phyloP scores from a whole-genome alignment of 1,140 invertebrate genomes.

The Maconellicoccus hirsutus region DNA sequence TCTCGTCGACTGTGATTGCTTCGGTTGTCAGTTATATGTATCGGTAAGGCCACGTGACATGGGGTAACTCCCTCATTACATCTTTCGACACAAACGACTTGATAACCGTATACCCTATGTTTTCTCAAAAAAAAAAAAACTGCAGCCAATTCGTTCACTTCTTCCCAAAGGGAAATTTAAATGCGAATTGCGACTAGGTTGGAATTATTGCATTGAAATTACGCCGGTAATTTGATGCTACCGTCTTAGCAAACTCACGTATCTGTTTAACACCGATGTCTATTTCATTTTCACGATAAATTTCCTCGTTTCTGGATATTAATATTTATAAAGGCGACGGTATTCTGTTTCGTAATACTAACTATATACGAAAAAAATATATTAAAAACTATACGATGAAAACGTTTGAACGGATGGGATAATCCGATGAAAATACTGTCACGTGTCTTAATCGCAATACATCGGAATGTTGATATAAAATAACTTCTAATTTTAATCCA shows the following conservation, averaged over 20 bases:
- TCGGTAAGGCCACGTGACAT: conserved; percentile 21
- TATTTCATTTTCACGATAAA: not conserved
- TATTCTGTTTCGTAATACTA: too few species aligned
- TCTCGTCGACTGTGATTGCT: conserved; percentile 9
- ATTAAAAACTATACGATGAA: too few species aligned
- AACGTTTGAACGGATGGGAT: too few species aligned
- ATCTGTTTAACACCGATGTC: not conserved
- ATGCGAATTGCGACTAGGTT: conserved; percentile 8
- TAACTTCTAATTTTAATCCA: too few species aligned
- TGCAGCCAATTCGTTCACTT: conserved; percentile 12
- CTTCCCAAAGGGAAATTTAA: conserved; percentile 21
- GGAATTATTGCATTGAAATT: not conserved
- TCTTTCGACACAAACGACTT: conserved; percentile 14
- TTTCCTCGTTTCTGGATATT: not conserved
- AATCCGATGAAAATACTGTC: too few species aligned
- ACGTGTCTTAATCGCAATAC: too few species aligned
- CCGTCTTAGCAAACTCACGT: not conserved
- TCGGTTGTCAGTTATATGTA: not conserved
- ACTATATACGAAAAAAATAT: too few species aligned
- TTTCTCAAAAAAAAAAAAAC: not conserved
- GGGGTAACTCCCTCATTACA: conserved; percentile 16
- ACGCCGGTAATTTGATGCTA: not conserved
- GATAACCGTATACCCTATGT: conserved; percentile 6
- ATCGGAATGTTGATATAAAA: too few species aligned
- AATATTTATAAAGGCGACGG: not conserved